Conservation (phyloP, 2,113 vertebrate genomes). For the Lophura nycthemera region DNA sequence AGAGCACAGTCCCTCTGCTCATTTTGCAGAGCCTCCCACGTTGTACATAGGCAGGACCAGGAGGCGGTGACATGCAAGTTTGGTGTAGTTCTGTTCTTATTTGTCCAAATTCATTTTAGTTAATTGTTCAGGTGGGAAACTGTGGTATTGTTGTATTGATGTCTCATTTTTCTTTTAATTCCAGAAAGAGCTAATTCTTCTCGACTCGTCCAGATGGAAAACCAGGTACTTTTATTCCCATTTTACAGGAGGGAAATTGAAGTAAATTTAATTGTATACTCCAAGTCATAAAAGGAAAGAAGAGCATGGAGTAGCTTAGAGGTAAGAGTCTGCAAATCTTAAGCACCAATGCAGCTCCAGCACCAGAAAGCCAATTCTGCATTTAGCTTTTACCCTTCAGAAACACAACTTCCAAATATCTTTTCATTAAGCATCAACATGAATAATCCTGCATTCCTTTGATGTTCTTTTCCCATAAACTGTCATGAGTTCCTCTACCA, state of each 20-base stretch:
- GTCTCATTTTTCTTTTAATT: slow-evolving; percentile 43
- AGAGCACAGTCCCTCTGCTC: slow-evolving; percentile 32
- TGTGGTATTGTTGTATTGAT: neutral
- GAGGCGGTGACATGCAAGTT: slow-evolving; percentile 39
- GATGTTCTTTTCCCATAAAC: slow-evolving; percentile 45
- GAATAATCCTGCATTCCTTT: slow-evolving; percentile 34
- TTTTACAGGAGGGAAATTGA: slow-evolving; percentile 33
- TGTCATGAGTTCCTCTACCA: slow-evolving; percentile 11
- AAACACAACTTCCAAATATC: slow-evolving; percentile 37
- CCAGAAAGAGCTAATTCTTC: slow-evolving; percentile 32
- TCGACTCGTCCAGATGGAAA: slow-evolving; percentile 37
- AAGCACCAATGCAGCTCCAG: neutral
- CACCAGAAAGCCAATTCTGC: neutral
- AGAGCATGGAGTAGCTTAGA: neutral
- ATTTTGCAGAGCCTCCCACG: neutral
- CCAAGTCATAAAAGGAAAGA: neutral
- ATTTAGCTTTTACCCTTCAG: slow-evolving; percentile 20
- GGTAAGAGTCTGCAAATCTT: neutral
- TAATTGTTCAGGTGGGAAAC: slow-evolving; percentile 46
- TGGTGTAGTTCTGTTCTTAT: slow-evolving; percentile 16
- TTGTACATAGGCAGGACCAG: neutral
- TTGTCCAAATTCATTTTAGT: slow-evolving; percentile 30
- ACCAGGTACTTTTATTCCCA: neutral
- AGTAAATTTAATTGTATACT: slow-evolving; percentile 49
- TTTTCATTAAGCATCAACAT: slow-evolving; percentile 16